phyloP scores from a whole-genome alignment of 2,113 vertebrate genomes.

The Albula glossodonta region DNA sequence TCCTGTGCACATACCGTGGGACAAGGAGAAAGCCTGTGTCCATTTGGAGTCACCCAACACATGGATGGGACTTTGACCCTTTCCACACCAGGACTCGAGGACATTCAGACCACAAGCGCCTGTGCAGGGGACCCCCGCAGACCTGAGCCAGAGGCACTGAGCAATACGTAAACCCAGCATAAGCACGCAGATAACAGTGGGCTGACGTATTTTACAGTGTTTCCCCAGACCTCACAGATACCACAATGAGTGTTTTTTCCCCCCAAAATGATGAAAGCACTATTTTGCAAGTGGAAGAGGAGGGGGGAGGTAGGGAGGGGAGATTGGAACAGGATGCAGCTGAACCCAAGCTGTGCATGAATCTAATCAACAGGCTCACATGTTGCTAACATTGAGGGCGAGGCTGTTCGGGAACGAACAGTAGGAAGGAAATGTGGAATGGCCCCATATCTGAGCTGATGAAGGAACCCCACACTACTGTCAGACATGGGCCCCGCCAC shows the following conservation, averaged over 20 bases:
- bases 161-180: constrained; percentile 40
- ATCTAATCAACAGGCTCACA: constrained; percentile 40
- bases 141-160: not conserved
- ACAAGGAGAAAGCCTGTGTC: not conserved
- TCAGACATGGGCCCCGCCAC: not conserved
- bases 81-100: not conserved
- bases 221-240: constrained; percentile 29
- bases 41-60: not conserved
- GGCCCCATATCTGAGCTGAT: constrained; percentile 40
- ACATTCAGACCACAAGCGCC: not conserved
- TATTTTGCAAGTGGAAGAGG: constrained; percentile 12
- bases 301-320: constrained; percentile 39
- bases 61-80: not conserved
- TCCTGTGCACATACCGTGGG: not conserved
- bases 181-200: constrained; percentile 36
- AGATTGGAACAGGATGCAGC: constrained; percentile 59
- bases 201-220: constrained; percentile 27
- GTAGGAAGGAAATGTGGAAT: constrained; percentile 41
- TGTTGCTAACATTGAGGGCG: constrained; percentile 54
- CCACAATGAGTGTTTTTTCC: constrained; percentile 46
- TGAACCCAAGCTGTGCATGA: constrained; percentile 55
- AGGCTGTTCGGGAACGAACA: constrained; percentile 11
- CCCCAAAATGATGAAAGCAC: constrained; percentile 45
- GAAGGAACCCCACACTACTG: constrained; percentile 17
- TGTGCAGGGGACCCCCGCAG: not conserved